These are phyloP conservation scores for Tromatobia lineatoria DNA, from an alignment of 2,888 invertebrate species.

Conservation along the genomic window DNA sequence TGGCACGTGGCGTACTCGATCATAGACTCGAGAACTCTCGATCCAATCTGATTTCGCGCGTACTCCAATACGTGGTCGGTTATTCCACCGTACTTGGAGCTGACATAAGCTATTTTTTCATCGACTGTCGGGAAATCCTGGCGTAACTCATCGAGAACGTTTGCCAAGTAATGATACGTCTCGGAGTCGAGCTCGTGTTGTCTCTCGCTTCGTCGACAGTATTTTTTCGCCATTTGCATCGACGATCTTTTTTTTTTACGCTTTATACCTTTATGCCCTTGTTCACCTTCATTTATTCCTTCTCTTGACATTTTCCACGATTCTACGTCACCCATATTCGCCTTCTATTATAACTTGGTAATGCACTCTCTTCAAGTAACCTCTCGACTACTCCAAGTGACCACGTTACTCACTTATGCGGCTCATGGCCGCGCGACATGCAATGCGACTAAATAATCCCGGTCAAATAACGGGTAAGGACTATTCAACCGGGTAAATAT, in stretches of 20 bases:
- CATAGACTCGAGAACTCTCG: slow-evolving; percentile 91
- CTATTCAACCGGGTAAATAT: no score
- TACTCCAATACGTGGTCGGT: slow-evolving; percentile 90
- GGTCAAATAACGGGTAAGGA: no score
- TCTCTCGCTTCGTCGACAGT: slow-evolving; percentile 87
- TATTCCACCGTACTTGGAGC: slow-evolving; percentile 92
- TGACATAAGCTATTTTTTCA: slow-evolving; percentile 91
- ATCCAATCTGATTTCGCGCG: slow-evolving; percentile 93
- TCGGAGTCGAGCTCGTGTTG: slow-evolving; percentile 89
- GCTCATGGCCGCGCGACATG: no score
- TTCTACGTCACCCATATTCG: no score
- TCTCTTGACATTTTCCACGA: no score
- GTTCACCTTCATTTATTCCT: neutral
- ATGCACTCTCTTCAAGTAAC: no score
- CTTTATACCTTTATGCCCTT: slow-evolving; percentile 76
- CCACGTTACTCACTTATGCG: no score
- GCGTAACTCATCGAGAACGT: slow-evolving; percentile 90
- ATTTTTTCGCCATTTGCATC: slow-evolving; percentile 91
- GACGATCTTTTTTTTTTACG: slow-evolving; percentile 89
- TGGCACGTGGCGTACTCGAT: slow-evolving; percentile 89
- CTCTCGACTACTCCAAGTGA: no score
- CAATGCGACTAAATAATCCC: no score
- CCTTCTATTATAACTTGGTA: no score
- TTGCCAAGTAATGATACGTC: slow-evolving; percentile 92
- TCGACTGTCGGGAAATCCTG: slow-evolving; percentile 89